Conservation (phyloP, 2,888 invertebrate species). For the Dyspetes luteomarginatus region DNA sequence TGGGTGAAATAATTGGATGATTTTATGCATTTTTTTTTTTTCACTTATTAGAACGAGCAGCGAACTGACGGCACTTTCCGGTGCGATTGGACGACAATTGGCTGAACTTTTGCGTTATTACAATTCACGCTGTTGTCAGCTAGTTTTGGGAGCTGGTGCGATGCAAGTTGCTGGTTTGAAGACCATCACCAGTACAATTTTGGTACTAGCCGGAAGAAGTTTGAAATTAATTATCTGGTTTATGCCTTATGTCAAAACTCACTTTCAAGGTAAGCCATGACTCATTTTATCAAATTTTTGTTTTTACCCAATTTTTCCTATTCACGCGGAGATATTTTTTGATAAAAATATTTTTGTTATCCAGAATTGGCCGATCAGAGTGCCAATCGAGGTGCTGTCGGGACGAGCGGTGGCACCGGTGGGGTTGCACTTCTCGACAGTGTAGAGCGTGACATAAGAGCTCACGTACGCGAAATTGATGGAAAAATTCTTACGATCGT, state of each 20-base stretch:
- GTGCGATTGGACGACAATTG: slow-evolving; percentile 92
- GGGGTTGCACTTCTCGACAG: slow-evolving; percentile 85
- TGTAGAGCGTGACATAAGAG: slow-evolving; percentile 91
- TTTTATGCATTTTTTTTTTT: slow-evolving; percentile 16
- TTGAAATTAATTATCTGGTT: slow-evolving; percentile 92
- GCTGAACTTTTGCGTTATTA: slow-evolving; percentile 95
- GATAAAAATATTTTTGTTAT: too few species aligned
- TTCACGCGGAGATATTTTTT: slow-evolving; percentile 5
- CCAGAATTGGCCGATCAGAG: slow-evolving; percentile 78
- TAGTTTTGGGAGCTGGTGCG: slow-evolving; percentile 98
- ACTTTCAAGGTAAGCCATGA: slow-evolving; percentile 86
- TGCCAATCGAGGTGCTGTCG: slow-evolving; percentile 74
- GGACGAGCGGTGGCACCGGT: slow-evolving; percentile 76
- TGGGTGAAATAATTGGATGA: not conserved
- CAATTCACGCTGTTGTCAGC: slow-evolving; percentile 95
- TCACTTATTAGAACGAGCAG: slow-evolving; percentile 77
- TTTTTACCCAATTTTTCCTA: too few species aligned
- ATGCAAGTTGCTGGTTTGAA: slow-evolving; percentile 96
- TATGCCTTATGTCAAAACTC: slow-evolving; percentile 88
- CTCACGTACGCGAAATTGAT: slow-evolving; percentile 96
- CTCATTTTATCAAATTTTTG: not conserved
- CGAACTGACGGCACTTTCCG: slow-evolving; percentile 90
- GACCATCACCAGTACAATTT: slow-evolving; percentile 97
- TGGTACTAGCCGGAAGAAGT: slow-evolving; percentile 93
- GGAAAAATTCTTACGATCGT: slow-evolving; percentile 96